Base-by-base conservation (phyloP, 2,113 vertebrate species). In the Cheilinus undulatus region DNA sequence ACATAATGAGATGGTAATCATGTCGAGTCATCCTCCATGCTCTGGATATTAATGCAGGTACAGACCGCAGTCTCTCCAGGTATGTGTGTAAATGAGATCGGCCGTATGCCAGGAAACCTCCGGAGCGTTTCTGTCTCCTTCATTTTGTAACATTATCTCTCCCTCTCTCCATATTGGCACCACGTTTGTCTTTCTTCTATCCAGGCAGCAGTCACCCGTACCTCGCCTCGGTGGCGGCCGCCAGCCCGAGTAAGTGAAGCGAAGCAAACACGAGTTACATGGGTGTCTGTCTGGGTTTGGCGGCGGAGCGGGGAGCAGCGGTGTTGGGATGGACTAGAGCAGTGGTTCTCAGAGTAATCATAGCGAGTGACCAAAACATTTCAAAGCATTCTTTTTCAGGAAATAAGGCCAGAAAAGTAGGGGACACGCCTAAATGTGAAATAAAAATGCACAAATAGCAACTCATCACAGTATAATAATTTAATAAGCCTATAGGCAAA, bases 151-250 rank as follows among this genome's bases (percentile, higher is more conserved):
- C 64, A 27, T 69, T 81, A 82, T 73, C 84, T 83, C 46, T 58
- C 67, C 69, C 49, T n/a, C 51, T 68, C 76, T 69, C 72, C 71
- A 79, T 46, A 58, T 66, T 59, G 67, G 78, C 43, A 74, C 67
- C 64, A 66, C 45, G 56, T 85, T 66, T 90, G 66, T 91, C 70
- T 86, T 84, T 88, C 68, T 87, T 86, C 82, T 72, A 87, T 92
- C 78, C 73, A 94, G 96, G 95, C 89, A 95, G 87, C 64, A 85
- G 94, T 84, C 95, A 96, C 74, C 96, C 95, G 45, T 96, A 95
- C 6, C 95, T 95, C 17, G 90, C 94, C 80, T 93, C 94, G 49
- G 88, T 94, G 79, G 88, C 94, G 71, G 91, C 93, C 66, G 68
- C 91, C 52, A 88, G 78, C 73, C 91, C 96, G 91, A 95, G 96